phyloP scores from a whole-genome alignment of 1,140 invertebrate genomes.

The Popillia japonica region DNA sequence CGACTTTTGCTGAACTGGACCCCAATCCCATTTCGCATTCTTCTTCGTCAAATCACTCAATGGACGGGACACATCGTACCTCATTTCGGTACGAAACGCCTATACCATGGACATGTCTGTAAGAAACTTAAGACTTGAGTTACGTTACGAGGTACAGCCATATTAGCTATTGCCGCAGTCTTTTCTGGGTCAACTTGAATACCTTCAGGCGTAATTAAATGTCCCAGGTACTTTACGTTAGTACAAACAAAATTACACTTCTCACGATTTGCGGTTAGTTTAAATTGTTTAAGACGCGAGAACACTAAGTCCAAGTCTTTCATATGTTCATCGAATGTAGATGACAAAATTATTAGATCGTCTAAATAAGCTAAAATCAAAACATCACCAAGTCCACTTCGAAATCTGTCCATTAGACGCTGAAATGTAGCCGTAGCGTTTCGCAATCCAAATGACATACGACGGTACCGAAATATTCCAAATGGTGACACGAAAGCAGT shows the following conservation, averaged over 20 bases:
- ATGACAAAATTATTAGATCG: constrained; percentile 57
- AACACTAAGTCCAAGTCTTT: neutral
- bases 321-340: neutral
- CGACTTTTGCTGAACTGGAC: constrained; percentile 51
- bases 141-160: too few relatives aligned
- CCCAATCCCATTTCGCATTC: constrained; percentile 41
- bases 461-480: constrained; percentile 58
- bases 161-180: too few relatives aligned
- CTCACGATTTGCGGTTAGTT: constrained; percentile 40
- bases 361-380: constrained; percentile 57
- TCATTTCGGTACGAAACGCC: constrained; percentile 39
- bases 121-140: too few relatives aligned
- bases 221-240: constrained; percentile 56
- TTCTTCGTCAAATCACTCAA: constrained; percentile 56
- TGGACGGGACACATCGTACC: constrained; percentile 52
- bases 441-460: constrained; percentile 61
- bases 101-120: constrained; percentile 46
- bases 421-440: constrained; percentile 60
- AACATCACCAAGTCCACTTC: constrained; percentile 47
- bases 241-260: constrained; percentile 45
- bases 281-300: neutral
- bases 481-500: constrained; percentile 61
- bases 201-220: constrained; percentile 48
- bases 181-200: too few relatives aligned
- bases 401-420: constrained; percentile 55